phyloP scores from a whole-genome alignment of 2,888 invertebrate species.

The Drosophila siamana region DNA sequence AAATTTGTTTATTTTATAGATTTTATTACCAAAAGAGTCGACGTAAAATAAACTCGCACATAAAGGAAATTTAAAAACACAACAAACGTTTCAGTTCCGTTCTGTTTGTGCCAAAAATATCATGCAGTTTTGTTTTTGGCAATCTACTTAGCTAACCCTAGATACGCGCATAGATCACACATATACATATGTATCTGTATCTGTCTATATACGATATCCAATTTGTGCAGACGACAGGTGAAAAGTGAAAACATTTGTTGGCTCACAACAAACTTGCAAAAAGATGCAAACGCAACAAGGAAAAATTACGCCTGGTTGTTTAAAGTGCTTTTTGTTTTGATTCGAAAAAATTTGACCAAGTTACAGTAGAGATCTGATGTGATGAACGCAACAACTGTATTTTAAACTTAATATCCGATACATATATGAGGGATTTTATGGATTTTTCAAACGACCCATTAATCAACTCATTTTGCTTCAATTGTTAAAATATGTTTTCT shows the following conservation, averaged over 20 bases:
- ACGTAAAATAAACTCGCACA: constrained; percentile 1
- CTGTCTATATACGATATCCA: constrained; percentile 11
- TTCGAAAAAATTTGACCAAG: neutral
- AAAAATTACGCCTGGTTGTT: neutral
- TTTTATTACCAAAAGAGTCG: constrained; percentile 58
- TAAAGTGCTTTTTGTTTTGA: neutral
- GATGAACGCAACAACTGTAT: no score
- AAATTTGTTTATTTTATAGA: constrained; percentile 72
- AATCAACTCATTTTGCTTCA: no score
- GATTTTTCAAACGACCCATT: no score
- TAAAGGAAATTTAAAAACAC: constrained; percentile 20
- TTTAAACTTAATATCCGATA: no score
- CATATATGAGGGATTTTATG: no score
- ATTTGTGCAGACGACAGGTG: constrained; percentile 60
- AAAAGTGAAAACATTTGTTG: constrained; percentile 53
- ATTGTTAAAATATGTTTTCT: no score
- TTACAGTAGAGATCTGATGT: neutral
- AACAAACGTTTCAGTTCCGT: constrained; percentile 36
- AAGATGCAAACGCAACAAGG: constrained; percentile 10
- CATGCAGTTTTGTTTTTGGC: constrained; percentile 18
- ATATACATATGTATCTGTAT: neutral
- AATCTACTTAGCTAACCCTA: constrained; percentile 3
- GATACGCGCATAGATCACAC: constrained; percentile 1
- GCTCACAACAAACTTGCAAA: constrained; percentile 19
- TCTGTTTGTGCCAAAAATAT: constrained; percentile 58